A percentile compares a stretch with the other conserved stretches of the same genome.
phyloP scores from a whole-genome alignment of 2,888 invertebrate species.

The Sphinx pinastri region DNA sequence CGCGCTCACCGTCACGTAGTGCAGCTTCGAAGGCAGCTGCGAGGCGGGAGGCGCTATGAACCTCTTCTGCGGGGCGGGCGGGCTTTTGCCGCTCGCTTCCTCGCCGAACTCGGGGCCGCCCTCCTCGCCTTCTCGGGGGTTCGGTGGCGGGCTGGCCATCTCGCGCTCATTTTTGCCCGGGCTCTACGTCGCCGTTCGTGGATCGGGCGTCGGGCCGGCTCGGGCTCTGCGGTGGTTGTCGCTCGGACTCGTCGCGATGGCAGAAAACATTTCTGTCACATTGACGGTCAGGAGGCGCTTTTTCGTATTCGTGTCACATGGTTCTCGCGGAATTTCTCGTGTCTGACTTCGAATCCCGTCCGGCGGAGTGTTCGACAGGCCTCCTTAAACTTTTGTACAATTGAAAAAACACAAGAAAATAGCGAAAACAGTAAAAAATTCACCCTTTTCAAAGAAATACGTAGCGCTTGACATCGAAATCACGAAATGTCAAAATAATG shows the following conservation, averaged over 20 bases:
- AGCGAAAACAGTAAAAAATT: constrained; percentile 64
- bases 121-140: constrained; percentile 81
- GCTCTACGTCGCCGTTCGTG: constrained; percentile 74
- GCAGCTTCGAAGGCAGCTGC: constrained; percentile 76
- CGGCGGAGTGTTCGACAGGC: constrained; percentile 45
- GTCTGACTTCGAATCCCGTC: constrained; percentile 51
- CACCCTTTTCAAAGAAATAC: constrained; percentile 77
- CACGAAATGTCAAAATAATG: constrained; percentile 84
- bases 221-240: constrained; percentile 70
- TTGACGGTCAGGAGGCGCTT: constrained; percentile 82
- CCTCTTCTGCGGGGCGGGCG: constrained; percentile 81
- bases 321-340: constrained; percentile 75
- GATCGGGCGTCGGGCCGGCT: constrained; percentile 70
- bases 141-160: constrained; percentile 84
- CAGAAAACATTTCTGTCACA: constrained; percentile 84
- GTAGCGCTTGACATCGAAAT: constrained; percentile 83
- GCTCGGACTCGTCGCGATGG: constrained; percentile 78
- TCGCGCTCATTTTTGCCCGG: constrained; percentile 82
- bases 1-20: constrained; percentile 73
- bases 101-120: constrained; percentile 74
- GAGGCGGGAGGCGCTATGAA: constrained; percentile 77
- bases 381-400: constrained; percentile 52
- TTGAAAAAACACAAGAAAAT: constrained; percentile 58
- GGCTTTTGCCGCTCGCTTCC: constrained; percentile 75
- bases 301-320: constrained; percentile 85